Evolutionary conservation across 1,140 invertebrate species (phyloP).

Genomic region (Pissodes strobi): DNA sequence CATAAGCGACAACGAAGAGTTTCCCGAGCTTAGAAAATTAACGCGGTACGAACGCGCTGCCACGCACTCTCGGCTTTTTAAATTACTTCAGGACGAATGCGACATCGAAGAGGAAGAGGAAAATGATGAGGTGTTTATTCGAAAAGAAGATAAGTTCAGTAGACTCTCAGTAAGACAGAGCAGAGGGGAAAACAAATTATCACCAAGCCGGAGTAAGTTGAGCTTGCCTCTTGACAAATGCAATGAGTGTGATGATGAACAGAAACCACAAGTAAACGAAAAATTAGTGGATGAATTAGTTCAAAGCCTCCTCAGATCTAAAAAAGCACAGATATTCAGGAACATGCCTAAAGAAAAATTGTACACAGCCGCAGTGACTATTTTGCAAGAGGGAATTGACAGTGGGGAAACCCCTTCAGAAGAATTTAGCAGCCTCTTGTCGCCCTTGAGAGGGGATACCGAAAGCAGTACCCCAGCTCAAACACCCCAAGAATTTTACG

Average conservation of each 20-base stretch:
- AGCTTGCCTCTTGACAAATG: constrained; percentile 49
- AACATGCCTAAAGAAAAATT: constrained; percentile 62
- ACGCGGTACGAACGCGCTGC: constrained; percentile 69
- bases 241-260: constrained; percentile 40
- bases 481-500: constrained; percentile 56
- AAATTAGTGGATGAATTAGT: constrained; percentile 63
- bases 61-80: constrained; percentile 73
- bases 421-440: constrained; percentile 45
- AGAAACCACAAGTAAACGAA: constrained; percentile 58
- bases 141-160: constrained; percentile 35
- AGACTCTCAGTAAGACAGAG: constrained; percentile 40
- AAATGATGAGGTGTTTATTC: constrained; percentile 43
- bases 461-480: constrained; percentile 55
- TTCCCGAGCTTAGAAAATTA: constrained; percentile 61
- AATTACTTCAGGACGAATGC: constrained; percentile 65
- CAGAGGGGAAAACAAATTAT: constrained; percentile 12
- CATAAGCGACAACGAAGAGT: constrained; percentile 69
- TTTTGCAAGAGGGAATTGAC: constrained; percentile 59
- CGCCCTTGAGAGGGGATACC: constrained; percentile 41
- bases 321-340: constrained; percentile 59
- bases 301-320: constrained; percentile 60
- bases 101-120: constrained; percentile 53
- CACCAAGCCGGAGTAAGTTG: constrained; percentile 53
- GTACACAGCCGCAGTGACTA: constrained; percentile 61
- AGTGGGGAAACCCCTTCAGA: constrained; percentile 53